phyloP scores from a whole-genome alignment of 2,888 invertebrate species.

The Megaustenia siamemsis region DNA sequence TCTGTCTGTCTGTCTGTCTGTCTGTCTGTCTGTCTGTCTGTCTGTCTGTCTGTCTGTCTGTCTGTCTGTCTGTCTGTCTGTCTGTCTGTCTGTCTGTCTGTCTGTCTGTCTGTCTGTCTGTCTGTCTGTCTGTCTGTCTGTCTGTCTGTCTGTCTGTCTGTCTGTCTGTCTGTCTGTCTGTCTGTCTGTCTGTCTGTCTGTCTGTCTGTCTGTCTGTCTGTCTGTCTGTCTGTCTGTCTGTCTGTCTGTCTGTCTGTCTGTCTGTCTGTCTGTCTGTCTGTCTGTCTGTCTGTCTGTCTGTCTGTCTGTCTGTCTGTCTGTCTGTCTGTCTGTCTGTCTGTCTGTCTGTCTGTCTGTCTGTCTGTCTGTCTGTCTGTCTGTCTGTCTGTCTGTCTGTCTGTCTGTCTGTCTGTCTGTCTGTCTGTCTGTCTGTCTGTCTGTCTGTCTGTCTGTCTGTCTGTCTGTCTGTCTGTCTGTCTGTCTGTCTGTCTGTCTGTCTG shows the following conservation, averaged over 20 bases:
- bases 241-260: slow-evolving; percentile 27
- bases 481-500: background rate
- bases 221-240: slow-evolving; percentile 26
- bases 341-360: background rate
- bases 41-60: background rate
- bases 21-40: background rate
- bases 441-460: background rate
- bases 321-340: background rate
- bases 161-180: slow-evolving; percentile 4
- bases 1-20: background rate
- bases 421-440: background rate
- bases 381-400: background rate
- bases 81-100: background rate
- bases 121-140: background rate
- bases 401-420: background rate
- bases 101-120: background rate
- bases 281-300: slow-evolving; percentile 27
- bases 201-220: slow-evolving; percentile 24
- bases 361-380: background rate
- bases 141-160: background rate
- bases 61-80: background rate
- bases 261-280: slow-evolving; percentile 27
- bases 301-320: background rate
- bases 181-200: background rate
- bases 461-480: background rate